Conservation (phyloP, 37 sponge, comb jelly and placozoan species). For the Hormiphora californensis region DNA sequence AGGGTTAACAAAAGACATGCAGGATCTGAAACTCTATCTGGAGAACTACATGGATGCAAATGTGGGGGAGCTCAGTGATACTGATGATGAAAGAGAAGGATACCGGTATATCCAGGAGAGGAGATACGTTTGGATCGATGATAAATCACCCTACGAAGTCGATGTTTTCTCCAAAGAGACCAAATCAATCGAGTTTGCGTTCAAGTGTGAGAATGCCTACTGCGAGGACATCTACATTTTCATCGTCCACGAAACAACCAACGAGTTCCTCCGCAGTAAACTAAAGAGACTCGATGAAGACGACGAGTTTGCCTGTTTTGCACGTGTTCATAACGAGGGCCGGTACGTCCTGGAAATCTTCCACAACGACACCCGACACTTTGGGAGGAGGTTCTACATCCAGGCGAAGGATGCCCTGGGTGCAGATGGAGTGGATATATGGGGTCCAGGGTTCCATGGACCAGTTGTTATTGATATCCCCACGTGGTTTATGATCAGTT, state of each 20-base stretch:
- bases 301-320: slow-evolving; percentile 7
- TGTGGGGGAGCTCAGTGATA: neutral
- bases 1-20: neutral
- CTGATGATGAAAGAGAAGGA: slow-evolving; percentile 2
- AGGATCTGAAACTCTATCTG: neutral
- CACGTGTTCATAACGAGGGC: neutral
- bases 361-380: neutral
- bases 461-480: neutral
- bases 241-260: neutral
- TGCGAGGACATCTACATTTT: neutral
- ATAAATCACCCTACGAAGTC: neutral
- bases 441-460: neutral
- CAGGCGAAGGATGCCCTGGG: neutral
- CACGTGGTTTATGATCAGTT: neutral
- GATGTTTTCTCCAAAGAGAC: neutral
- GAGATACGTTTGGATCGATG: neutral
- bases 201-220: neutral
- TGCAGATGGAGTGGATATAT: neutral
- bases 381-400: neutral
- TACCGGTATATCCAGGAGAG: neutral
- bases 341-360: slow-evolving; percentile 14
- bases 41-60: neutral
- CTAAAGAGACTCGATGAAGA: neutral
- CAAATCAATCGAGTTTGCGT: slow-evolving; percentile 1
- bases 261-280: neutral